Evolutionary conservation across 1,140 invertebrate genomes (phyloP).

Genomic region (Phymorhynchus buccinoides): DNA sequence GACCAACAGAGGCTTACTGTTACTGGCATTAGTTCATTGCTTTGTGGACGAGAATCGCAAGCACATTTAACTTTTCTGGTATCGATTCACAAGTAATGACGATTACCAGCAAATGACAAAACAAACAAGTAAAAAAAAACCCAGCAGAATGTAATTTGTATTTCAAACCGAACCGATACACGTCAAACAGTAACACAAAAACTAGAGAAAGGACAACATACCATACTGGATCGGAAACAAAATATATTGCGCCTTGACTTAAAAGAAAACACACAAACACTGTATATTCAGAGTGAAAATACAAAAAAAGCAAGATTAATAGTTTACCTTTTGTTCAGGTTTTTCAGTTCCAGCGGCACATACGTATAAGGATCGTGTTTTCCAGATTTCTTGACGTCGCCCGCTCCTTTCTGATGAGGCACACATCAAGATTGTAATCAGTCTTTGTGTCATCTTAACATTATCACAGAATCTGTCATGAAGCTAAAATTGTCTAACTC

Average conservation of each 20-base stretch:
- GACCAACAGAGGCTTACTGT: no score
- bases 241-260: neutral
- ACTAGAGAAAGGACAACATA: neutral
- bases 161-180: no score
- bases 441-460: no score
- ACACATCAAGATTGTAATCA: slow-evolving; percentile 20
- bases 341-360: slow-evolving; percentile 80
- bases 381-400: slow-evolving; percentile 90
- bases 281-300: neutral
- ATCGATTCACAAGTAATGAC: no score
- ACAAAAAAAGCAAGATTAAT: neutral
- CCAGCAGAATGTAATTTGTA: neutral
- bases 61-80: no score
- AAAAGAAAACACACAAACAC: neutral
- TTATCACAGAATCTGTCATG: no score
- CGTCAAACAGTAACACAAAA: slow-evolving; percentile 11
- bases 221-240: neutral
- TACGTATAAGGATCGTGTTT: slow-evolving; percentile 94
- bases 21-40: no score
- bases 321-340: slow-evolving; percentile 69
- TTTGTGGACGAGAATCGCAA: no score
- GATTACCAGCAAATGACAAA: no score
- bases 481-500: no score
- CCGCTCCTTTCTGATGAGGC: slow-evolving; percentile 81
- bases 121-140: no score